A percentile compares a stretch with the other conserved stretches of the same genome.
Conservation (phyloP, 2,113 vertebrate genomes). For the Psilopogon haemacephalus region DNA sequence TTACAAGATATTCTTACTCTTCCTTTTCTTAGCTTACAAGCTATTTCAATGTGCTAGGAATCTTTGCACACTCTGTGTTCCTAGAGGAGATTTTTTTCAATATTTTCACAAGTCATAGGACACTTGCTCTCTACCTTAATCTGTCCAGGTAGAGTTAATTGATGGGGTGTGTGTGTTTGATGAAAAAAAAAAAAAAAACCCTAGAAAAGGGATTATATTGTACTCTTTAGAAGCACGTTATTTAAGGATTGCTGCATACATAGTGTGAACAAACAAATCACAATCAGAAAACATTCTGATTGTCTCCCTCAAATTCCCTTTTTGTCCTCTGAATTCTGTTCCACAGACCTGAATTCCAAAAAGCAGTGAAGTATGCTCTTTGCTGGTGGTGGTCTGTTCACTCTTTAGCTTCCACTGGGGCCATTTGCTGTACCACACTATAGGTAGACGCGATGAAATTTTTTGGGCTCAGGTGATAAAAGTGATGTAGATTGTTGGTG, state of each 20-base stretch:
- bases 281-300: not conserved
- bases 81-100: not conserved
- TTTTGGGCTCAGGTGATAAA: too few species aligned
- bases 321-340: not conserved
- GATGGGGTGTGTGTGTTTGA: not conserved
- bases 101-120: not conserved
- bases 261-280: not conserved
- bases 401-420: too few species aligned
- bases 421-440: too few species aligned
- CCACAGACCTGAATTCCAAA: too few species aligned
- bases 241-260: not conserved
- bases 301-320: not conserved
- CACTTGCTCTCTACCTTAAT: not conserved
- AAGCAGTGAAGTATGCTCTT: too few species aligned
- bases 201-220: not conserved
- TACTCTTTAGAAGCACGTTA: not conserved
- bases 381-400: too few species aligned
- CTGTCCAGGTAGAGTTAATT: not conserved
- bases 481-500: too few species aligned
- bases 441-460: too few species aligned
- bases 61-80: not conserved
- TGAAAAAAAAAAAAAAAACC: not conserved
- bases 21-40: not conserved
- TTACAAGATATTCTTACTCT: not conserved
- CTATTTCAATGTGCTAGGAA: not conserved